Evolutionary conservation across 64 coral and sea anemone species (phyloP).

Genomic region (Hydrozoanthus tunicans): DNA sequence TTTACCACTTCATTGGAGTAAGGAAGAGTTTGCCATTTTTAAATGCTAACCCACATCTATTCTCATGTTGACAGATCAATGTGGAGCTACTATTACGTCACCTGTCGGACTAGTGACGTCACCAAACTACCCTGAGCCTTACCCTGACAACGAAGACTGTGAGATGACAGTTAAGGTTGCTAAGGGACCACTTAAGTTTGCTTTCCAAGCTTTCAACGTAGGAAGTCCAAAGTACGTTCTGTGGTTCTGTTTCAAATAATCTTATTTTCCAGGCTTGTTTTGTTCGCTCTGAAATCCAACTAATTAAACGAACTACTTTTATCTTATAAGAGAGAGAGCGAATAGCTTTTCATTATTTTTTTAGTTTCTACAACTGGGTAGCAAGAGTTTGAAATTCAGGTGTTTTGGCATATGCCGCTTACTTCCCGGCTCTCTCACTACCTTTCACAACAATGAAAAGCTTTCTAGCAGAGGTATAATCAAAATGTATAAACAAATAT

Average conservation of each 20-base stretch:
- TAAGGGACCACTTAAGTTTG: slow-evolving; percentile 85
- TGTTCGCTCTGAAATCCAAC: no score
- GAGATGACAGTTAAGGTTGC: slow-evolving; percentile 89
- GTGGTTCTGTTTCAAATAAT: not conserved
- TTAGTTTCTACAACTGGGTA: not conserved
- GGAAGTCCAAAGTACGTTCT: slow-evolving; percentile 79
- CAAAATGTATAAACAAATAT: no score
- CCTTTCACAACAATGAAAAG: no score
- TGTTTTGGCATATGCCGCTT: no score
- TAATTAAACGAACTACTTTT: no score
- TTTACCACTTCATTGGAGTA: no score
- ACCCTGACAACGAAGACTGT: slow-evolving; percentile 93
- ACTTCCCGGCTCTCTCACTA: no score
- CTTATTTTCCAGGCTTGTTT: not conserved
- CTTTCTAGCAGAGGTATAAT: no score
- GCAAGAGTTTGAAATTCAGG: not conserved
- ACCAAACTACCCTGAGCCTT: slow-evolving; percentile 97
- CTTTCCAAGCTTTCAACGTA: slow-evolving; percentile 96
- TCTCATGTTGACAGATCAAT: slow-evolving; percentile 69
- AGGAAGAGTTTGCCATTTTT: no score
- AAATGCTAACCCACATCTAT: not conserved
- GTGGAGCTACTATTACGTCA: slow-evolving; percentile 86
- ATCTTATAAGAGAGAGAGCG: not conserved
- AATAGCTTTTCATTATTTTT: no score
- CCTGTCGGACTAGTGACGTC: slow-evolving; percentile 92